These are phyloP conservation scores for Dynastes tityus DNA, from an alignment of 2,888 invertebrate species.

Conservation along the genomic window DNA sequence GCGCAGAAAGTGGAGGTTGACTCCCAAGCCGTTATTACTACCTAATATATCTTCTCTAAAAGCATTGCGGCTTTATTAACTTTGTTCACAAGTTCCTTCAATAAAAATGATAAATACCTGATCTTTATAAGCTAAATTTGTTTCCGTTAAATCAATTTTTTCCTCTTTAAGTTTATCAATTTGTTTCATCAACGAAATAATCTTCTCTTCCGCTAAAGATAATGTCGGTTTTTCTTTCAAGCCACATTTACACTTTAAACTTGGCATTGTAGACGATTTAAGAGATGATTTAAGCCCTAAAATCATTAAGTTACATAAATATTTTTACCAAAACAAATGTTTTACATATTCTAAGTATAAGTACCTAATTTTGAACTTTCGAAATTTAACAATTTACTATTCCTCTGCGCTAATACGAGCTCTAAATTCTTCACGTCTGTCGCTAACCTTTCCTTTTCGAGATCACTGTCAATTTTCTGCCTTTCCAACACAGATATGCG, in stretches of 20 bases:
- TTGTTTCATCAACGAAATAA: constrained; percentile 68
- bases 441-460: constrained; percentile 72
- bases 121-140: constrained; percentile 60
- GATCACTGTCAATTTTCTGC: constrained; percentile 76
- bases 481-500: constrained; percentile 73
- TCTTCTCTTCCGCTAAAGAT: constrained; percentile 65
- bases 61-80: too few species aligned
- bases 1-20: too few species aligned
- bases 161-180: constrained; percentile 69
- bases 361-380: constrained; percentile 48
- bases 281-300: constrained; percentile 46
- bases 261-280: constrained; percentile 57
- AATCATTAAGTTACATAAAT: constrained; percentile 4
- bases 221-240: constrained; percentile 64
- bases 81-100: too few species aligned
- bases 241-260: constrained; percentile 68
- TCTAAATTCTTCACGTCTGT: constrained; percentile 76
- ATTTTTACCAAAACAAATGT: neutral
- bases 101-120: constrained; percentile 42
- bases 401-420: constrained; percentile 60
- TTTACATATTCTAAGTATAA: neutral
- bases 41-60: too few species aligned
- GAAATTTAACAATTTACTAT: constrained; percentile 44
- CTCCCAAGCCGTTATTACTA: too few species aligned
- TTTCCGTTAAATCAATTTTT: constrained; percentile 63